These are phyloP conservation scores for Solea senegalensis DNA, from an alignment of 2,113 vertebrate species.

Conservation along the genomic window DNA sequence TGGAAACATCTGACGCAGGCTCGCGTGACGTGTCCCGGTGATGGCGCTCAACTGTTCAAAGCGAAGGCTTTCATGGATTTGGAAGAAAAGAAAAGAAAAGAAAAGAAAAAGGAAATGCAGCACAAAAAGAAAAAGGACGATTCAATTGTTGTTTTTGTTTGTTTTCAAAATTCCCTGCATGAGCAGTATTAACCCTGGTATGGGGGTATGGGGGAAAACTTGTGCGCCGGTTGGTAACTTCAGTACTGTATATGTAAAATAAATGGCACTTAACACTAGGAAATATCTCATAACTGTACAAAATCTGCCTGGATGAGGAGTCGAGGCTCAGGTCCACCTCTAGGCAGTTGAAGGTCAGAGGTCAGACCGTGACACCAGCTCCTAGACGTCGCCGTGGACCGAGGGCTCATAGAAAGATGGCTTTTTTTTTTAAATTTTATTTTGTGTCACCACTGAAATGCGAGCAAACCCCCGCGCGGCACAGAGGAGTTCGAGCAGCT, in stretches of 20 bases:
- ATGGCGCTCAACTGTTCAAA: constrained; percentile 32
- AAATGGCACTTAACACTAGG: constrained; percentile 85
- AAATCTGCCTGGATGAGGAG: constrained; percentile 62
- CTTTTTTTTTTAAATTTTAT: constrained; percentile 44
- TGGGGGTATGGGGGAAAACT: constrained; percentile 42
- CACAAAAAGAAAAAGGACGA: constrained; percentile 33
- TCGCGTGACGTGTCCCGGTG: background rate
- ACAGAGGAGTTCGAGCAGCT: constrained; percentile 64
- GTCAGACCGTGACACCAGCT: constrained; percentile 64
- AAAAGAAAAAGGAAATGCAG: constrained; percentile 1
- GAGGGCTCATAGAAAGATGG: constrained; percentile 61
- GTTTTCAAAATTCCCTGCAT: constrained; percentile 59
- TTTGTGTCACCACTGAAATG: constrained; percentile 50
- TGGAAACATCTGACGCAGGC: constrained; percentile 13
- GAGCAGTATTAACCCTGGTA: constrained; percentile 51
- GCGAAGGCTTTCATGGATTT: constrained; percentile 56
- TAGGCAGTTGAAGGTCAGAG: constrained; percentile 65
- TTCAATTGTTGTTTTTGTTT: constrained; percentile 28
- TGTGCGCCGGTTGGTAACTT: constrained; percentile 79
- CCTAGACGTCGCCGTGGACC: constrained; percentile 32
- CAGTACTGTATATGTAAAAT: constrained; percentile 76
- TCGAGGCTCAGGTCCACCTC: constrained; percentile 27
- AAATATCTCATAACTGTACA: constrained; percentile 80
- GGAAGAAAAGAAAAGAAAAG: background rate
- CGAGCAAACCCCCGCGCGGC: constrained; percentile 35